A percentile compares a stretch with the other conserved stretches of the same genome.
These are phyloP conservation scores for Anolis carolinensis DNA, from an alignment of 2,113 vertebrate species.

Conservation along the genomic window DNA sequence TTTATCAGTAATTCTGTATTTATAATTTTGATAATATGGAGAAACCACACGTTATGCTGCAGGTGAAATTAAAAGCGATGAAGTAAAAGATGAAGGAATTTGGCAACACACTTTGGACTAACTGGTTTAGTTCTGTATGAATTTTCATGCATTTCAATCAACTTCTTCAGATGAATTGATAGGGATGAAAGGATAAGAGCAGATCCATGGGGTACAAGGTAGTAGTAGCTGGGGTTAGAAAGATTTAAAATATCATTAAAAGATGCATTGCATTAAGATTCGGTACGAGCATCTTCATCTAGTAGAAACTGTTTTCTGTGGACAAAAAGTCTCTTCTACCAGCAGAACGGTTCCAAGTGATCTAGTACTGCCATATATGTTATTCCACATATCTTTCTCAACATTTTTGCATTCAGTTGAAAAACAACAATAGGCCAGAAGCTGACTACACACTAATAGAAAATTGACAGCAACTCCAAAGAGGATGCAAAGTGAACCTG, in stretches of 20 bases:
- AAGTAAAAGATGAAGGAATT: no score
- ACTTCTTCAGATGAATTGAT: no score
- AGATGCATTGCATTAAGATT: no score
- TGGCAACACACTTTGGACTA: no score
- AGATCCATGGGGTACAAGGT: no score
- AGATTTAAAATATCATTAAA: neutral
- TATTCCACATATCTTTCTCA: neutral
- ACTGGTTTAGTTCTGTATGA: no score
- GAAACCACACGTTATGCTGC: neutral
- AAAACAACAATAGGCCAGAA: fast-evolving
- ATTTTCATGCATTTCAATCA: no score
- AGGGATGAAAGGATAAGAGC: no score
- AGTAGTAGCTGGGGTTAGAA: fast-evolving
- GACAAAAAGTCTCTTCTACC: neutral
- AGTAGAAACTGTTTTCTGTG: neutral
- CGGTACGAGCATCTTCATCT: no score
- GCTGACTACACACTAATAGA: fast-evolving
- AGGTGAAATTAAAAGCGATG: neutral
- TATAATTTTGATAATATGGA: constrained; percentile 4
- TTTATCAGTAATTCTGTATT: neutral
- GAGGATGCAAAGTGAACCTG: neutral
- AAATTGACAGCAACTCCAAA: neutral
- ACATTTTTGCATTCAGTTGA: neutral
- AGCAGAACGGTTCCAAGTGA: neutral
- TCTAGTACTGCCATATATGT: neutral